Evolutionary conservation across 2,797 vertebrate species (phyloP), one percentile per base, ranked within the genome.

Genomic region (Sebastes itinus): DNA sequence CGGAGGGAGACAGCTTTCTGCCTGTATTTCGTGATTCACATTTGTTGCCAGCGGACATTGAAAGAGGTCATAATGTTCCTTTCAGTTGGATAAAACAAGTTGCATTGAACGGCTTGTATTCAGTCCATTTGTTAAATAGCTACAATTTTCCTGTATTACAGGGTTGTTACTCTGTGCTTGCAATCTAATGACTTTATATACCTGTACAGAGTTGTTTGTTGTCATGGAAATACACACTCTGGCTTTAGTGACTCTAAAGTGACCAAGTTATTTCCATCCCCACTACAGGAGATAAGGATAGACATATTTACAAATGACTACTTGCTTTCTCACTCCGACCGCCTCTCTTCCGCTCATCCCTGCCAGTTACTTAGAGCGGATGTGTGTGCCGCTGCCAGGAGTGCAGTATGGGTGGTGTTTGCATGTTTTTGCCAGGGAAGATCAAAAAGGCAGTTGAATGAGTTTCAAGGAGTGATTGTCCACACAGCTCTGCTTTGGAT

Each of bases 371-470:
- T 91, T 86, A 23, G 72, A 69, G 79, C 56, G 14, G 74, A 70
- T 86, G 52, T 25, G 72, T 86, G 77, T 87, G 81, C 88, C 72
- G 80, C 87, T 87, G 81, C 88, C 84, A 89, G 89, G 69, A 81
- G 81, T 65, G 83, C 85, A 78, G 80, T 63, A 75, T 66, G 74
- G 82, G 73, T 84, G 88, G 84, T 65, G 83, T 82, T 86, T 77
- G 62, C 86, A 75, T 86, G 81, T 87, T 85, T 81, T 77, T 86
- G 90, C 89, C 88, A 92, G 85, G 64, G 32, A 18, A 88, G 88
- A 92, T 92, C 89, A 92, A 87, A 92, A 84, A 90, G 80, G 74
- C 87, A 85, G 81, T 73, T 90, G 89, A 93, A 87, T 87, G 84
- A 80, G 82, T 86, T 89, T 92, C 87, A 90, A 90, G 80, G 80